A percentile compares a stretch with the other conserved stretches of the same genome.
Evolutionary conservation across 2,797 vertebrate genomes (phyloP).

Genomic region (Rhabdomys pumilio): DNA sequence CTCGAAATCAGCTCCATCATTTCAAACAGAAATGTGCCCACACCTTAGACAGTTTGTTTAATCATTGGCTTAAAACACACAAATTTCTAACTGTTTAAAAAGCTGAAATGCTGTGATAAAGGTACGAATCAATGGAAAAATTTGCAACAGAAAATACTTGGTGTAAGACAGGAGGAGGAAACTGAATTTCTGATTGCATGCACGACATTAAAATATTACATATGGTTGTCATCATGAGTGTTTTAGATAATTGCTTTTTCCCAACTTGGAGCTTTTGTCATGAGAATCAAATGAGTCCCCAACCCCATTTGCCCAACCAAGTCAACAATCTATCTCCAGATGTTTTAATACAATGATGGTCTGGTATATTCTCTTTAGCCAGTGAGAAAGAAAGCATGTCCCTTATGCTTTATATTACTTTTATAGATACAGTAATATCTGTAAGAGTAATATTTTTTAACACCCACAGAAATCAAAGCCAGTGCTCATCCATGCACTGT

Average conservation of each 20-base stretch:
- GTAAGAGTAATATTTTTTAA: not conserved
- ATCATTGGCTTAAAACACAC: not conserved
- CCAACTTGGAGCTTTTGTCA: not conserved
- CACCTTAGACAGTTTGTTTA: too few relatives aligned
- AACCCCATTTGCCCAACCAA: not conserved
- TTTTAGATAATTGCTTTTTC: not conserved
- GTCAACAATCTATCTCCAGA: not conserved
- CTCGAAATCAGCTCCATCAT: slow-evolving; percentile 20
- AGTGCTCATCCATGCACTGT: not conserved
- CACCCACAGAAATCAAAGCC: slow-evolving; percentile 16
- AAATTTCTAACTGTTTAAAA: slow-evolving; percentile 50
- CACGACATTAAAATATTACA: not conserved
- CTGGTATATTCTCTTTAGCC: not conserved
- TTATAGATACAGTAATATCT: not conserved
- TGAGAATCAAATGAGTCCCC: not conserved
- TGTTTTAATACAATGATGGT: not conserved
- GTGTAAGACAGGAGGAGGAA: not conserved
- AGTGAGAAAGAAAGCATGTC: not conserved
- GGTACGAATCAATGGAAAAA: not conserved
- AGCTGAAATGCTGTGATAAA: not conserved
- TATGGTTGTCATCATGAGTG: not conserved
- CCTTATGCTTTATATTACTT: too few relatives aligned
- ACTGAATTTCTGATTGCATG: not conserved
- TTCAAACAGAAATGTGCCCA: not conserved
- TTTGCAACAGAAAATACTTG: not conserved